Evolutionary conservation across 2,888 invertebrate species (phyloP), one percentile per base, ranked within the genome.

Genomic region (Crossocerus cetratus): DNA sequence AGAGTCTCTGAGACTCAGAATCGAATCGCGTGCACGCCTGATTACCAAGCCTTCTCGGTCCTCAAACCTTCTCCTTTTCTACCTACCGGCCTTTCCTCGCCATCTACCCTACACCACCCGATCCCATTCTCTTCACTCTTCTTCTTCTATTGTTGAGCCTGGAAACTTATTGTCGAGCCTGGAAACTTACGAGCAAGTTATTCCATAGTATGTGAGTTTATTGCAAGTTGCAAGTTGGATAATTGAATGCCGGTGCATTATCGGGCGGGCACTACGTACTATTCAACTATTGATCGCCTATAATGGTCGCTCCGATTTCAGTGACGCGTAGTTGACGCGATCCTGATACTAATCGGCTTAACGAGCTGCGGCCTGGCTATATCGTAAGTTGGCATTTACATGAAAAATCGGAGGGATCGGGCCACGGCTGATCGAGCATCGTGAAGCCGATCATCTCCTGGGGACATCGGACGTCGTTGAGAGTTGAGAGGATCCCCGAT

Each of bases 21-120:
- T 32, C 5, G 60, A 61, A 61, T 72, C 65, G 73, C 73, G 73
- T 66, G 73, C 66, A 21, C 8, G 14, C 23, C 0, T 59, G 62
- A 77, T 76, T 70, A 74, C 68, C 76, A 18, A n/a, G 4, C 8
- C 5, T 5, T n/a, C n/a, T n/a, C n/a, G n/a, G n/a, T n/a, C n/a
- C n/a, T n/a, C n/a, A n/a, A n/a, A n/a, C n/a, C n/a, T n/a, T 11
- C 4, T 13, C 43, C 43, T 43, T 20, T 68, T 73, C 73, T 68
- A 45, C n/a, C n/a, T n/a, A n/a, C n/a, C n/a, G n/a, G 43, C 20
- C 45, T 22, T 13, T 14, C 11, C 5, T 5, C n/a, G n/a, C n/a
- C n/a, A n/a, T n/a, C n/a, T n/a, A n/a, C n/a, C n/a, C n/a, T n/a
- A n/a, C n/a, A n/a, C n/a, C n/a, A n/a, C n/a, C n/a, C n/a, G n/a